phyloP scores from a whole-genome alignment of 2,113 vertebrate species.

The Diphyllodes magnificus region DNA sequence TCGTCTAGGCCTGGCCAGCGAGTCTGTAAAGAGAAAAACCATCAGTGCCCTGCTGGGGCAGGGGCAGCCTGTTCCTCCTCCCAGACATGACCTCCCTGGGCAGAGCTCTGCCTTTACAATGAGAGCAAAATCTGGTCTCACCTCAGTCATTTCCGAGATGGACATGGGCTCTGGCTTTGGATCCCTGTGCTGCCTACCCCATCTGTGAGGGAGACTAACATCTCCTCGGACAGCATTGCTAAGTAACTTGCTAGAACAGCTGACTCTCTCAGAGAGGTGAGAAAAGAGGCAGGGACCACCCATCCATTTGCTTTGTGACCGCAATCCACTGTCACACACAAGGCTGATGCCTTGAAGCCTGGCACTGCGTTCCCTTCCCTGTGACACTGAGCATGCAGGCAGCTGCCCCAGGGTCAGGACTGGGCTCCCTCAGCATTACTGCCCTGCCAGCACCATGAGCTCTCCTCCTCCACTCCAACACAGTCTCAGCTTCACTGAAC shows the following conservation, averaged over 20 bases:
- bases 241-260: not conserved
- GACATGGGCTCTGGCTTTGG: not conserved
- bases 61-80: not conserved
- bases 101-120: not conserved
- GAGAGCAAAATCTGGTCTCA: not conserved
- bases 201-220: not conserved
- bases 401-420: not conserved
- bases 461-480: not conserved
- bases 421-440: not conserved
- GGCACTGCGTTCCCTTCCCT: not conserved
- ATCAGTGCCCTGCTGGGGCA: not conserved
- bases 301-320: not conserved
- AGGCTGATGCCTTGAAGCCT: not conserved
- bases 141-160: accelerated
- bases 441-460: not conserved
- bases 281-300: not conserved
- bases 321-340: not conserved
- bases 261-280: not conserved
- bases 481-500: not conserved
- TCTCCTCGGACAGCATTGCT: not conserved
- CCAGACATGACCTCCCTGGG: not conserved
- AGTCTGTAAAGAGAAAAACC: conserved; percentile 73
- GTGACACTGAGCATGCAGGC: not conserved
- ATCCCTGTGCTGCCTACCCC: not conserved
- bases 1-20: conserved; percentile 86